Evolutionary conservation across 2,888 invertebrate species (phyloP).

Genomic region (Melieria picta): DNA sequence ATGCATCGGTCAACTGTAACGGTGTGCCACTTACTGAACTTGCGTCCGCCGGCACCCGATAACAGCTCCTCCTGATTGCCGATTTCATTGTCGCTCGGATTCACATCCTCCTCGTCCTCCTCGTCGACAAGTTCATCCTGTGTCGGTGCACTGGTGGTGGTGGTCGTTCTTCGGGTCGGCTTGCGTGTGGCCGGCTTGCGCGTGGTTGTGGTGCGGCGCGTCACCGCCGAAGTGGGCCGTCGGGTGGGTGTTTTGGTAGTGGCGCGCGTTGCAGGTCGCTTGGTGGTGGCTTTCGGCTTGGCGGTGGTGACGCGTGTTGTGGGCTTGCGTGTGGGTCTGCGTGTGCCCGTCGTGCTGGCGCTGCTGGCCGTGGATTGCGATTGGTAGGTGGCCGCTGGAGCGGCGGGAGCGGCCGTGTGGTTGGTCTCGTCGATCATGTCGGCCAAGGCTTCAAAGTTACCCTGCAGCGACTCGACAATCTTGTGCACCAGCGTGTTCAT

Average conservation of each 20-base stretch:
- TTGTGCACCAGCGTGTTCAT: constrained; percentile 85
- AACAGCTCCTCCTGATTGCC: constrained; percentile 51
- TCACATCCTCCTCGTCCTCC: constrained; percentile 59
- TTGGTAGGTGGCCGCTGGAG: constrained; percentile 49
- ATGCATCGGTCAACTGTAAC: constrained; percentile 37
- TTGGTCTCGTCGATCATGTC: constrained; percentile 76
- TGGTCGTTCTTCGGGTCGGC: constrained; percentile 59
- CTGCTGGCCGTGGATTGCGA: constrained; percentile 36
- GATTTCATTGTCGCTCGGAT: constrained; percentile 59
- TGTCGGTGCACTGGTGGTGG: constrained; percentile 52
- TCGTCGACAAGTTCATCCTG: constrained; percentile 59
- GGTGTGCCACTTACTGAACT: constrained; percentile 61
- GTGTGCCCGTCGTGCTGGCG: constrained; percentile 47
- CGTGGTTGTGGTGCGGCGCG: constrained; percentile 63
- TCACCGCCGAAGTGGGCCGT: constrained; percentile 50
- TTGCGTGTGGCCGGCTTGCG: constrained; percentile 63
- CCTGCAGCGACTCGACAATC: constrained; percentile 84
- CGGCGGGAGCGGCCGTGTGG: constrained; percentile 50
- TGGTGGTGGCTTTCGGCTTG: constrained; percentile 50
- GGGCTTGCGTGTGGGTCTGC: constrained; percentile 59
- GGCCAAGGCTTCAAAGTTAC: constrained; percentile 82
- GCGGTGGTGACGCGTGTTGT: constrained; percentile 52
- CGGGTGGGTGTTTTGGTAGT: constrained; percentile 57
- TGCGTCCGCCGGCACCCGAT: constrained; percentile 55
- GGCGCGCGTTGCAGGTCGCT: constrained; percentile 50